Base-by-base conservation (phyloP, 2,797 vertebrate species). In the Silurus aristotelis region DNA sequence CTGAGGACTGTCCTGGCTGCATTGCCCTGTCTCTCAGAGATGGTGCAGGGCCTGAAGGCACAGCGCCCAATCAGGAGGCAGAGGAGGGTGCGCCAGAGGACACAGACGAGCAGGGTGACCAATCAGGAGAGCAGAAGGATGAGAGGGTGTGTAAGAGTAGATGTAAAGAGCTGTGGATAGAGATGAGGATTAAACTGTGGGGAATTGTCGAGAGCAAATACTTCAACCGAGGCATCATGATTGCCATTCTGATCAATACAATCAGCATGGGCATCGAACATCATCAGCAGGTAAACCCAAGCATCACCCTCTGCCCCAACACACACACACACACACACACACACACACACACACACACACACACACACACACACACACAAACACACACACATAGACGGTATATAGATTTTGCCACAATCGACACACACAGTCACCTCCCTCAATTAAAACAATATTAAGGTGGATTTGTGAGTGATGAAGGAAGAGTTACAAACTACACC, bases 181-280 rank as follows among this genome's bases (percentile, higher is more conserved):
- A 94, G 87, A 87, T 89, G 13, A 89, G 95, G 94, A 85, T 89
- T 90, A 90, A 97, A 90, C 94, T 99, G 87, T 95, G 96, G 91
- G 92, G 95, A 71, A 98, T 99, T 55, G 98, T 99, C 90, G 97
- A 99, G 92, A 99, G 98, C 95, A 99, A 99, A 76, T 99, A 99
- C 92, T 99, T 99, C 94, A 98, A 96, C 92, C 93, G 97, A 31
- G 98, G 98, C 82, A 99, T 99, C 93, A 99, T 99, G 98, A 97
- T 98, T 13, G 98, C 98, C 83, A 99, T 99, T 90, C 94, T 99
- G 1, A 97, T 99, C 91, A 99, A 99, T 92, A 99, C 97, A 9
- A 96, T 99, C 94, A 99, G 98, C 92, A 99, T 99, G 97, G 98
- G 97, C 87, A 98, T 99, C 0, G 98, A 99, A 89, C 97, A 99